A percentile compares a stretch with the other conserved stretches of the same genome.
phyloP scores from a whole-genome alignment of 2,888 invertebrate species.

The Dioctria linearis region DNA sequence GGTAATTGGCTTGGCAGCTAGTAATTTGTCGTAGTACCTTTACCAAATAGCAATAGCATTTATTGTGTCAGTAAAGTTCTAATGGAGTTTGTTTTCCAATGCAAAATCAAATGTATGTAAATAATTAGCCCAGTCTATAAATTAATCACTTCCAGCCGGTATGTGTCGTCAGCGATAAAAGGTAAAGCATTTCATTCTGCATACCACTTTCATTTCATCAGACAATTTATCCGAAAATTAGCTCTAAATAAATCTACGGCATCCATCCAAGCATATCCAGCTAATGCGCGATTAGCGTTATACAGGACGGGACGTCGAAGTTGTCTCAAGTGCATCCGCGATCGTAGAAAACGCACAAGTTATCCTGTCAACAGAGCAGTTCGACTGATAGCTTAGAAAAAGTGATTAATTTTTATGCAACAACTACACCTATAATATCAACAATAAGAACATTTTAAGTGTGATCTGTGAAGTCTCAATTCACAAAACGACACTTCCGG shows the following conservation, averaged over 20 bases:
- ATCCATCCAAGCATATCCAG: not conserved
- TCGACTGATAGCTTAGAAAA: not conserved
- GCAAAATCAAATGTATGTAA: too few relatives aligned
- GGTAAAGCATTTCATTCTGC: not conserved
- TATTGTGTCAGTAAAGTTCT: not conserved
- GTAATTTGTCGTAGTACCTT: not conserved
- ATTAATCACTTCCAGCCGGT: not conserved
- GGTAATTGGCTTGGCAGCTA: not conserved
- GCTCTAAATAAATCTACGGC: not conserved
- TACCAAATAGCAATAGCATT: not conserved
- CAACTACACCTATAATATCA: not conserved
- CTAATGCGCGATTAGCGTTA: not conserved
- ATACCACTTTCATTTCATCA: not conserved
- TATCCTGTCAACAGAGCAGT: not conserved
- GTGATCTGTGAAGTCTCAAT: not conserved
- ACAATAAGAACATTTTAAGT: not conserved
- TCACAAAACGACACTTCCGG: constrained; percentile 35
- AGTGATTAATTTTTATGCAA: not conserved
- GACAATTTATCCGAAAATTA: not conserved
- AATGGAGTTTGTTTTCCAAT: too few relatives aligned
- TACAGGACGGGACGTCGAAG: not conserved
- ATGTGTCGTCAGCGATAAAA: not conserved
- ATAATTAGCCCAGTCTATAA: not conserved
- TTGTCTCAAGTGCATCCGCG: not conserved
- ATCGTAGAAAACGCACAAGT: not conserved